Conservation (phyloP, 2,113 vertebrate species). For the Todiramphus chloris region DNA sequence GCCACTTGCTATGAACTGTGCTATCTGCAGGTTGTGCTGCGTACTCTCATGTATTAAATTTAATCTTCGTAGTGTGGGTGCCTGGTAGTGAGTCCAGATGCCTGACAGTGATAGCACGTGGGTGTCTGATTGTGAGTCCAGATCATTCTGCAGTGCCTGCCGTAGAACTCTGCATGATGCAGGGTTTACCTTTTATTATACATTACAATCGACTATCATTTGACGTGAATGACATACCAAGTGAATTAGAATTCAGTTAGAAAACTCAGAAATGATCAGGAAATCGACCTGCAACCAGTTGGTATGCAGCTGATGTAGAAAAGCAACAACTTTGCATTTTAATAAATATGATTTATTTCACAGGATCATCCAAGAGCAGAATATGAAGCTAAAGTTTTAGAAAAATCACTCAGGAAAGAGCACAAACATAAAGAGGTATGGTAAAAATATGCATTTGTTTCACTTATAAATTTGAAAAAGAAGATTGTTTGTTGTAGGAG, state of each 20-base stretch:
- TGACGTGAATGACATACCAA: neutral
- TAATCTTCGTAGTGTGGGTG: neutral
- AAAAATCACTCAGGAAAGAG: constrained; percentile 85
- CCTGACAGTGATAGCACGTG: neutral
- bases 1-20: neutral
- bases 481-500: neutral
- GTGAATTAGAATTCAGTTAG: neutral
- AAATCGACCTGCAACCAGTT: neutral
- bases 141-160: neutral
- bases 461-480: neutral
- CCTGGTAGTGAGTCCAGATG: neutral
- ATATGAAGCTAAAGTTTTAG: constrained; percentile 88
- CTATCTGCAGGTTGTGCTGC: neutral
- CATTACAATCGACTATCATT: neutral
- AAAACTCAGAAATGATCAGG: neutral
- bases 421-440: constrained; percentile 80
- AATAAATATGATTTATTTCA: neutral
- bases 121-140: neutral
- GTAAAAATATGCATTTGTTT: neutral
- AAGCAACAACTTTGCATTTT: neutral
- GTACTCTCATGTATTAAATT: neutral
- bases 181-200: neutral
- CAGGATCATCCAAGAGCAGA: constrained; percentile 91
- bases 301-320: neutral
- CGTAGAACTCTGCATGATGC: neutral